Conservation (phyloP, 2,113 vertebrate species). For the Mustela lutreola region DNA sequence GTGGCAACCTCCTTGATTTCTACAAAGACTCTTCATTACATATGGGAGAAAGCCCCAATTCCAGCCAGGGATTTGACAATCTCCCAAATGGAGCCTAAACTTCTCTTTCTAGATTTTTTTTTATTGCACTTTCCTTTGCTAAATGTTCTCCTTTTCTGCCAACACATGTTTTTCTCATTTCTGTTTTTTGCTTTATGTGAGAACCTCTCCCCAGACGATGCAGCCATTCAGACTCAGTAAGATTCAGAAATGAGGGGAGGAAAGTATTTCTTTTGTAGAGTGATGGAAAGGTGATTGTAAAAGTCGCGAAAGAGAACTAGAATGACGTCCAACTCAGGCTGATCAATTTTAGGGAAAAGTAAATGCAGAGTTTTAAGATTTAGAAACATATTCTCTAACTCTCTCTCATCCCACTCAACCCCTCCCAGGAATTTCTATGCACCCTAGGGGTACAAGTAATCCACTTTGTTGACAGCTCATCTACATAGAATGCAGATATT, state of each 20-base stretch:
- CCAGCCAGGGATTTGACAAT: neutral
- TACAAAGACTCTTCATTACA: neutral
- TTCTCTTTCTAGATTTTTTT: neutral
- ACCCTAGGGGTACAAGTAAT: neutral
- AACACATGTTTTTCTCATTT: neutral
- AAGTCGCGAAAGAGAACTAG: neutral
- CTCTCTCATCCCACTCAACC: neutral
- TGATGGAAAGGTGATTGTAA: neutral
- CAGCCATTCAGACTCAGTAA: neutral
- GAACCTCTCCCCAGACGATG: neutral
- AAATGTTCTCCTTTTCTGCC: neutral
- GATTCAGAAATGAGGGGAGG: neutral
- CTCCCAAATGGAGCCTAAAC: neutral
- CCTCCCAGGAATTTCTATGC: neutral
- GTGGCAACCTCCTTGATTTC: neutral
- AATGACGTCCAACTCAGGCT: neutral
- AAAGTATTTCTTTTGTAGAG: neutral
- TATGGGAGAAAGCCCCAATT: neutral
- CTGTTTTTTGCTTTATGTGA: neutral
- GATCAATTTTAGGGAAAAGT: neutral
- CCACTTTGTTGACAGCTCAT: neutral
- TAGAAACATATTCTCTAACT: neutral
- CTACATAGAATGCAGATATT: neutral
- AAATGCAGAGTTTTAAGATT: neutral
- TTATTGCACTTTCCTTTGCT: neutral